These are phyloP conservation scores for Aurelia sp. DNA, from an alignment of 30 jellyfish, hydroid and myxozoan genomes.

Conservation along the genomic window DNA sequence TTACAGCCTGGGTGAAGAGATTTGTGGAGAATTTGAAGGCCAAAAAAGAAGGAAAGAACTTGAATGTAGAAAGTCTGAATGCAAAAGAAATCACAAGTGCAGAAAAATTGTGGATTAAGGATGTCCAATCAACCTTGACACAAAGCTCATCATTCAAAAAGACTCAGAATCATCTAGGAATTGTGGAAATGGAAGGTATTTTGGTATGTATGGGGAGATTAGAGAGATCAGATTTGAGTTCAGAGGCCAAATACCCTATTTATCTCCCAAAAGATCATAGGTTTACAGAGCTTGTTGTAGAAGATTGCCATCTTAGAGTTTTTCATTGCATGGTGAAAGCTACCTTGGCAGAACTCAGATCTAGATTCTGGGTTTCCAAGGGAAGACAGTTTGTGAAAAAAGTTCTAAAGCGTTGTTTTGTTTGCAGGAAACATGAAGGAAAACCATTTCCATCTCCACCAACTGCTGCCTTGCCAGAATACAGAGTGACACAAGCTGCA, in stretches of 20 bases:
- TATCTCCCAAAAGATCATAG: slow-evolving; percentile 44
- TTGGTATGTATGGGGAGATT: slow-evolving; percentile 50
- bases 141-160: slow-evolving; percentile 15
- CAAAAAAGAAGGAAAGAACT: slow-evolving; percentile 22
- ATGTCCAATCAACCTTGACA: slow-evolving; percentile 18
- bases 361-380: slow-evolving; percentile 61
- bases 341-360: slow-evolving; percentile 59
- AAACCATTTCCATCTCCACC: slow-evolving; percentile 35
- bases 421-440: background rate
- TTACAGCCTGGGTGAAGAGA: slow-evolving; percentile 42
- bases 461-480: slow-evolving; percentile 52
- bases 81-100: slow-evolving; percentile 39
- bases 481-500: slow-evolving; percentile 58
- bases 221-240: slow-evolving; percentile 46
- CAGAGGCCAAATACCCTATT: slow-evolving; percentile 37
- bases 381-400: slow-evolving; percentile 71
- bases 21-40: slow-evolving; percentile 19
- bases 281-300: slow-evolving; percentile 30
- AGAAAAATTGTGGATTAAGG: slow-evolving; percentile 43
- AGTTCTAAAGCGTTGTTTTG: slow-evolving; percentile 30
- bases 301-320: slow-evolving; percentile 42
- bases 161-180: slow-evolving; percentile 10
- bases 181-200: slow-evolving; percentile 24
- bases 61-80: slow-evolving; percentile 9
- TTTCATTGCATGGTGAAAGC: slow-evolving; percentile 46